A percentile compares a stretch with the other conserved stretches of the same genome.
These are phyloP conservation scores for Propithecus coquereli DNA, from an alignment of 2,113 vertebrate genomes.

Conservation along the genomic window DNA sequence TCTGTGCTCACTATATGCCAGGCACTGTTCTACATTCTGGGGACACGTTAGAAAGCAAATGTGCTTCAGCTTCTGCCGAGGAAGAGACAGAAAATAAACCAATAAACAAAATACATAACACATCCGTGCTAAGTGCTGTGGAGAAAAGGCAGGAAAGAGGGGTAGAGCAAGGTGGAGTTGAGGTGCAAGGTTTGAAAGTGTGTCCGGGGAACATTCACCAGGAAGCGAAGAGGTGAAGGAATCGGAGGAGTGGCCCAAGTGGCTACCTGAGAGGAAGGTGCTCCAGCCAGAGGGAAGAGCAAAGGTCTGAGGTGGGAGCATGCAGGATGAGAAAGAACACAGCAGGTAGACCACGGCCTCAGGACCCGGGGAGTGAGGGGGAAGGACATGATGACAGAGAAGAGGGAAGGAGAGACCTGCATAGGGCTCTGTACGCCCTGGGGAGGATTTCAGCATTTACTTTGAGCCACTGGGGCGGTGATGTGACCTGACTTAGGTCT, in stretches of 20 bases:
- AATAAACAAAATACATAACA: not conserved
- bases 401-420: not conserved
- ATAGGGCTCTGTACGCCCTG: not conserved
- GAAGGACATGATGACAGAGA: not conserved
- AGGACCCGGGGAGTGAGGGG: not conserved
- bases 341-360: not conserved
- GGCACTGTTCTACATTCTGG: not conserved
- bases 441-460: not conserved
- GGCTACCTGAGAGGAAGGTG: not conserved
- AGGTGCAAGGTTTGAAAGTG: not conserved
- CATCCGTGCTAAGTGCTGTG: not conserved
- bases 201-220: not conserved
- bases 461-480: not conserved
- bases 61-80: not conserved
- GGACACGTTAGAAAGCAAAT: slow-evolving; percentile 12
- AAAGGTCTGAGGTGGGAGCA: not conserved
- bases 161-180: not conserved
- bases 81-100: not conserved
- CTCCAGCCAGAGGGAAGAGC: not conserved
- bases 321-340: not conserved
- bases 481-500: not conserved
- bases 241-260: not conserved
- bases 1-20: not conserved
- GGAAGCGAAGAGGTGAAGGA: not conserved
- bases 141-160: not conserved